Percentiles rank a stretch among this genome's conserved stretches.
Evolutionary conservation across 2,888 invertebrate genomes (phyloP).

Genomic region (Chloroclystis v-ata): DNA sequence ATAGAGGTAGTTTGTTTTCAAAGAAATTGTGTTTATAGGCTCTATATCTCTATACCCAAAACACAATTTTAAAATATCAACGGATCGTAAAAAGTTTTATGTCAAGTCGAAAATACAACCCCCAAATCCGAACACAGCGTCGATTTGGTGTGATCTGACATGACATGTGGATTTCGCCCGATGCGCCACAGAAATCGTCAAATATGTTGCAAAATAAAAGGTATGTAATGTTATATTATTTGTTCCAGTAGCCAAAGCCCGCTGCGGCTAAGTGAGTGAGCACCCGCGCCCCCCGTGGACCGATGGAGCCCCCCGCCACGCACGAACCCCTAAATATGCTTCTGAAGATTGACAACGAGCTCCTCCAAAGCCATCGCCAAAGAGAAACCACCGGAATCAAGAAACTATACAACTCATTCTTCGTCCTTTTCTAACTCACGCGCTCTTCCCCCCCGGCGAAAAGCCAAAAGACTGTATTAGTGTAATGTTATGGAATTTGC

Average conservation of each 20-base stretch:
- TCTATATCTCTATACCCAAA: too few species aligned
- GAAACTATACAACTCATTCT: constrained; percentile 91
- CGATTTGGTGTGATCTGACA: too few species aligned
- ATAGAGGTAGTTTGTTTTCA: too few species aligned
- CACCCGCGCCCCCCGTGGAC: constrained; percentile 11
- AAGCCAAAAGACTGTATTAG: constrained; percentile 15
- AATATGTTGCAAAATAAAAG: too few species aligned
- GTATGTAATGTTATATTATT: constrained; percentile 8
- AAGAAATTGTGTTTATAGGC: too few species aligned
- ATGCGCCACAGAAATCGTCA: too few species aligned
- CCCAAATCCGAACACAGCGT: too few species aligned
- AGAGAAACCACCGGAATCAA: constrained; percentile 91
- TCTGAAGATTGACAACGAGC: constrained; percentile 83
- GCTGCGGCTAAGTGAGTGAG: constrained; percentile 35
- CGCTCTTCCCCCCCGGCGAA: not conserved
- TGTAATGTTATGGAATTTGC: constrained; percentile 58
- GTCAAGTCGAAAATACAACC: too few species aligned
- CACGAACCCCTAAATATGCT: constrained; percentile 76
- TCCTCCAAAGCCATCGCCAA: constrained; percentile 89
- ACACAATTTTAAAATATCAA: too few species aligned
- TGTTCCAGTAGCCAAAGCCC: constrained; percentile 68
- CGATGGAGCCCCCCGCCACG: constrained; percentile 22
- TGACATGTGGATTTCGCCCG: too few species aligned
- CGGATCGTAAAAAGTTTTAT: too few species aligned
- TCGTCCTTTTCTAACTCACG: constrained; percentile 86